Evolutionary conservation across 2,888 invertebrate species (phyloP), one percentile per base, ranked within the genome.

Genomic region (Drosophila vallismaia): DNA sequence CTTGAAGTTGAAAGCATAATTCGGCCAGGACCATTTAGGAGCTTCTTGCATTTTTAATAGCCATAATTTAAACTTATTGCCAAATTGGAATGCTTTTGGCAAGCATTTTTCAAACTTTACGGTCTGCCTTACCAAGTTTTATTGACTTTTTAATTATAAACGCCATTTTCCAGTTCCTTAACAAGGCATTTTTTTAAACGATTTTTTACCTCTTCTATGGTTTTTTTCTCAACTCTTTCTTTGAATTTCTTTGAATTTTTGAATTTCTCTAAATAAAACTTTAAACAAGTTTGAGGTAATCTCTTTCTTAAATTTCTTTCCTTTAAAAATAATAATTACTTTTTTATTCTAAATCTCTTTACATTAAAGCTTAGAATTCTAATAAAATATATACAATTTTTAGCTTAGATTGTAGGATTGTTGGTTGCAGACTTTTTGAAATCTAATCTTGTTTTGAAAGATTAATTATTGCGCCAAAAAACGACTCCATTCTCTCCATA

Each of bases 21-120:
- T 63, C 29, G 10, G 33, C 12, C 24, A 14, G 29, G 28, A n/a
- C 24, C 44, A 12, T 31, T 46, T 31, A 46, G 51, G 29, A 38
- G 29, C 14, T 5, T 40, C 46, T 48, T 60, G 58, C 48, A 60
- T 40, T 60, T 60, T 58, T 48, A 40, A 60, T 60, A n/a, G 6
- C 38, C 10, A 40, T 57, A 57, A 60, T 26, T 46, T n/a, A 45
- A 60, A 46, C 38, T 46, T 14, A 19, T 48, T 48, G 31, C 46
- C 24, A 12, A 7, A 19, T n/a, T 12, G 29, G 9, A 9, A 29
- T 7, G 53, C 19, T 45, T 31, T n/a, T 28, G 9, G 19, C 29
- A 8, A 29, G 42, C 9, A 9, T 14, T 24, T 44, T 44, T 10
- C 44, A 10, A 24, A 44, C 24, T 44, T 24, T 44, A 9, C 44